phyloP scores from a whole-genome alignment of 92 coral and sea anemone genomes.

The Epizoanthus stellaris region DNA sequence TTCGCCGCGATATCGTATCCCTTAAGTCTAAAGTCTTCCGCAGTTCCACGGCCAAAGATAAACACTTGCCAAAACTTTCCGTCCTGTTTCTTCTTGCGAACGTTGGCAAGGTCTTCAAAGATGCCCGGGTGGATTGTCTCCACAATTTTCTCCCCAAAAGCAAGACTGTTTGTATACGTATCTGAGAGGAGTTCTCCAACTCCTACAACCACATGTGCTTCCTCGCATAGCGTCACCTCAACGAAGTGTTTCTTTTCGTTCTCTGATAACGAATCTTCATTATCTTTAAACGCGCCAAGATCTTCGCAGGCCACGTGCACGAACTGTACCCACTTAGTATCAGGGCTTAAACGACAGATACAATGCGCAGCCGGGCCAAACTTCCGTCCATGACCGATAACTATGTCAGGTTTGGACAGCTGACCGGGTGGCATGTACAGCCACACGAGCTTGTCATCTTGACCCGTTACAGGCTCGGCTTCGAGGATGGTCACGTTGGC shows the following conservation, averaged over 20 bases:
- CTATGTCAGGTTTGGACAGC: slow-evolving; percentile 15
- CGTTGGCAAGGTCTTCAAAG: neutral
- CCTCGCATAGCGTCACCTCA: too few relatives aligned
- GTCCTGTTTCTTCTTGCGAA: neutral
- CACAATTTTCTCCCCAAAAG: neutral
- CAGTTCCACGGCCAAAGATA: slow-evolving; percentile 36
- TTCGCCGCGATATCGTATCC: slow-evolving; percentile 29
- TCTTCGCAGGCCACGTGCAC: slow-evolving; percentile 30
- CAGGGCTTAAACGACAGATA: slow-evolving; percentile 26
- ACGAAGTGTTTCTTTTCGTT: neutral
- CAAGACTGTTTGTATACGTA: neutral
- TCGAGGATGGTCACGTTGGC: neutral
- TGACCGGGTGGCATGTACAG: neutral
- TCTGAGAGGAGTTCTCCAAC: slow-evolving; percentile 12
- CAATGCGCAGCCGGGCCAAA: slow-evolving; percentile 31
- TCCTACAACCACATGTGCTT: neutral
- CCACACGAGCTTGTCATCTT: slow-evolving; percentile 18
- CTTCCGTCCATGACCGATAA: slow-evolving; percentile 21
- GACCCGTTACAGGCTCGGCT: slow-evolving; percentile 18
- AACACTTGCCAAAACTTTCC: neutral
- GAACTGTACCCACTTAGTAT: slow-evolving; percentile 29
- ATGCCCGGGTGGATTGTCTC: slow-evolving; percentile 4
- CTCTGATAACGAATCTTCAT: neutral
- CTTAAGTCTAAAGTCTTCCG: slow-evolving; percentile 8
- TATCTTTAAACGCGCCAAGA: slow-evolving; percentile 11